Evolutionary conservation across 1,140 invertebrate species (phyloP).

Genomic region (Callitettix versicolor): DNA sequence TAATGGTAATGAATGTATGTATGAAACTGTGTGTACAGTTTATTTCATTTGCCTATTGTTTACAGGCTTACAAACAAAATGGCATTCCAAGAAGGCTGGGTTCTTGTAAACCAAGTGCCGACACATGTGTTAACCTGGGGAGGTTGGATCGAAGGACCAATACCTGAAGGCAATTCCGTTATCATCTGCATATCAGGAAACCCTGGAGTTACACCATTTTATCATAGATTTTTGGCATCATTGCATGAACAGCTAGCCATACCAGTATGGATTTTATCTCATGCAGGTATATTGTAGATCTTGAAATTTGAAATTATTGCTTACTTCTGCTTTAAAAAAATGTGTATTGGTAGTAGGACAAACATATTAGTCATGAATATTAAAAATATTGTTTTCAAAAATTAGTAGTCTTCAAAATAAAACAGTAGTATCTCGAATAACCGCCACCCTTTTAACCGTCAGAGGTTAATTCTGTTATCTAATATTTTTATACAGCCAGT

Average conservation of each 20-base stretch:
- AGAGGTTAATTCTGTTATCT: too few species aligned
- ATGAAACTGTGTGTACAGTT: too few species aligned
- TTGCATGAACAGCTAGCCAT: constrained; percentile 44
- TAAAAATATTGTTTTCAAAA: too few species aligned
- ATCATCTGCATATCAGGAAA: constrained; percentile 55
- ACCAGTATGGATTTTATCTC: constrained; percentile 63
- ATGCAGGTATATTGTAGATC: constrained; percentile 40
- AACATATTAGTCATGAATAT: too few species aligned
- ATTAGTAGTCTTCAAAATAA: too few species aligned
- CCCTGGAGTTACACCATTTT: constrained; percentile 57
- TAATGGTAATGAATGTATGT: too few species aligned
- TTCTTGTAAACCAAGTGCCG: constrained; percentile 47
- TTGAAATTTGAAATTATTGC: neutral
- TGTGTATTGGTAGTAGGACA: too few species aligned
- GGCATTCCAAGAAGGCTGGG: constrained; percentile 22
- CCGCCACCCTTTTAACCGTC: too few species aligned
- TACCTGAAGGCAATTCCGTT: constrained; percentile 33
- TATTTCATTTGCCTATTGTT: too few species aligned
- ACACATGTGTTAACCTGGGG: constrained; percentile 57
- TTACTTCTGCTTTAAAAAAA: too few species aligned
- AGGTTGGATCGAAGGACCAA: constrained; percentile 48
- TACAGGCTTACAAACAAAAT: neutral
- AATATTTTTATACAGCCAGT: too few species aligned
- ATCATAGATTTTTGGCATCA: constrained; percentile 52
- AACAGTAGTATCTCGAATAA: too few species aligned